Conservation (phyloP, 1,140 invertebrate species). For the Drosophila funebris region DNA sequence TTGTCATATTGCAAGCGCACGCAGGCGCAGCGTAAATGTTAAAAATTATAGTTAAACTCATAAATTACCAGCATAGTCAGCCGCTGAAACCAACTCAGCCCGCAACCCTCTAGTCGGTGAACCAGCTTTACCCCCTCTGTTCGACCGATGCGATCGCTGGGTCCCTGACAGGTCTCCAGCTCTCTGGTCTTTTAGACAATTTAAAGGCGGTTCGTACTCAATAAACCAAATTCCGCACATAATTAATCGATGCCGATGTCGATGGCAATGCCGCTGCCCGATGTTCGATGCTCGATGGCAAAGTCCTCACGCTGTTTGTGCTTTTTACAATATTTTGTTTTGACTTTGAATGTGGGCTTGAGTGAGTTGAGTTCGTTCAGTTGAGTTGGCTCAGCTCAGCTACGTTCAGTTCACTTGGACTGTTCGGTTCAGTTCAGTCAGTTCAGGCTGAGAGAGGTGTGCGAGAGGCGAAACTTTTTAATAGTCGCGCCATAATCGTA, state of each 20-base stretch:
- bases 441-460: constrained; percentile 50
- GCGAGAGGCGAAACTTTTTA: constrained; percentile 80
- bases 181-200: constrained; percentile 79
- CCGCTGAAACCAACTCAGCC: constrained; percentile 53
- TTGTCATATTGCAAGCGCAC: constrained; percentile 82
- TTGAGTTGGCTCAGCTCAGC: constrained; percentile 10
- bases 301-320: constrained; percentile 33
- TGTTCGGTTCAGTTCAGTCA: background rate
- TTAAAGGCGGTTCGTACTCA: constrained; percentile 82
- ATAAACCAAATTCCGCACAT: constrained; percentile 82
- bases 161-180: constrained; percentile 68
- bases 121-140: background rate
- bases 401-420: background rate
- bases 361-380: constrained; percentile 36
- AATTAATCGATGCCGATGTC: constrained; percentile 74
- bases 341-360: constrained; percentile 77
- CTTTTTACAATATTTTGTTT: constrained; percentile 50
- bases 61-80: constrained; percentile 74
- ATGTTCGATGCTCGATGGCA: constrained; percentile 1
- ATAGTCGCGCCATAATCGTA: constrained; percentile 82
- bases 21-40: constrained; percentile 82
- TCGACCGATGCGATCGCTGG: constrained; percentile 23
- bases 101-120: background rate
- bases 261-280: constrained; percentile 13
- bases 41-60: constrained; percentile 82